Evolutionary conservation across 35 echinoderm and acorn worm species (phyloP), one percentile per base, ranked within the genome.

Genomic region (Chiridota heheva): DNA sequence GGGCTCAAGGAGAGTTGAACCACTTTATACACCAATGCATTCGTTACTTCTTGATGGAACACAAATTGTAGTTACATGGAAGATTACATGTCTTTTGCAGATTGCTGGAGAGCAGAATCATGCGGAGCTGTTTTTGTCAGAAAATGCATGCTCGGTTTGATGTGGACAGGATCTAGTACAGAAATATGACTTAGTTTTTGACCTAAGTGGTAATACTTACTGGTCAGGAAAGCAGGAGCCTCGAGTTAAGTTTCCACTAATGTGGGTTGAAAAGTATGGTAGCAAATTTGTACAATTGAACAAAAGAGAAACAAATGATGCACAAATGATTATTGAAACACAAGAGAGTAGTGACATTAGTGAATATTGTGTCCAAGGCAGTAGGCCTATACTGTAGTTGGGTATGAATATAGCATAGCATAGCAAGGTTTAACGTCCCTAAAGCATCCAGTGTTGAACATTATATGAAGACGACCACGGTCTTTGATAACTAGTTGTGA

Each of bases 31-130:
- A 41, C 67, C 67, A 1, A 70, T 7, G 2, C 27, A 41, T 36
- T 41, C 44, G 39, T 70, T 41, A 7, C 35, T 70, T 35, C 67
- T 40, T 2, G 67, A 70, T 70, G 67, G 67, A 1, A 70, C 36
- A 3, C 67, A 36, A 7, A 4, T 40, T 70, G 4, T 70, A 3
- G 35, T 70, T 1, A 41, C 67, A 36, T 36, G 67, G 16, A 70
- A 70, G 26, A 38, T 22, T 1, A 70, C 3, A n/a, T 70, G 67
- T 40, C 4, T 7, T 4, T 41, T 70, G 2, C 27, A 66, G 62
- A 15, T 70, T 42, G 67, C 67, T 10, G 67, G 67, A 7, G 67
- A 70, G 8, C 3, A 7, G 1, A 22, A 38, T 4, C 28, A 40
- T 16, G 64, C 44, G 1, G 33, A 70, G 36, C 44, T 70, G 16